These are phyloP conservation scores for Picathartes gymnocephalus DNA, from an alignment of 2,113 vertebrate genomes.

Conservation along the genomic window DNA sequence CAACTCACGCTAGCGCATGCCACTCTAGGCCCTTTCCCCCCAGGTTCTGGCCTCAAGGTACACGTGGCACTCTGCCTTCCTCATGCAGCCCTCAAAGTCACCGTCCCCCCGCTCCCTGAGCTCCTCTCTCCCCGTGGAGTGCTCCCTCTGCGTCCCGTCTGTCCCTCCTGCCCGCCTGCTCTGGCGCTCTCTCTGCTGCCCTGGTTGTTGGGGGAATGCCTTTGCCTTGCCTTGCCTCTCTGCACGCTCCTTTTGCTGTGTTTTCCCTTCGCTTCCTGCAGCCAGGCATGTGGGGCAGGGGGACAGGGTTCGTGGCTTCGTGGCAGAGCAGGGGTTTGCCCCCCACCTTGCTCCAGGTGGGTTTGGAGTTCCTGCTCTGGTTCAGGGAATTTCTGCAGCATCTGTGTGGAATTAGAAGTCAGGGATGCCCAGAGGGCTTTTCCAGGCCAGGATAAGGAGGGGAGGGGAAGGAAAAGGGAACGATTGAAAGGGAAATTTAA, in stretches of 20 bases:
- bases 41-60: conserved; percentile 88
- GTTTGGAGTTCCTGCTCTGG: not conserved
- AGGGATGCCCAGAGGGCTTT: not conserved
- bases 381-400: not conserved
- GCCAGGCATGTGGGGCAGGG: not conserved
- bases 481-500: not conserved
- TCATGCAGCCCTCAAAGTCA: not conserved
- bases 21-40: conserved; percentile 81
- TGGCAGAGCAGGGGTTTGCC: not conserved
- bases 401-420: not conserved
- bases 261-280: not conserved
- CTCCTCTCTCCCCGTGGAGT: not conserved
- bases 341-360: not conserved
- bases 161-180: not conserved
- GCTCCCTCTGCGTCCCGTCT: not conserved
- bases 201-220: not conserved
- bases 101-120: not conserved
- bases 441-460: not conserved
- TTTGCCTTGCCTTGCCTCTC: not conserved
- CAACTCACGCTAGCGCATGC: conserved; percentile 85
- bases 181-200: not conserved
- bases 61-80: conserved; percentile 45
- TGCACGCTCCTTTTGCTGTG: not conserved
- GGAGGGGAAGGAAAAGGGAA: not conserved
- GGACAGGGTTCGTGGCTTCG: not conserved